phyloP scores from a whole-genome alignment of 2,888 invertebrate genomes.

The Oscheius sp. region DNA sequence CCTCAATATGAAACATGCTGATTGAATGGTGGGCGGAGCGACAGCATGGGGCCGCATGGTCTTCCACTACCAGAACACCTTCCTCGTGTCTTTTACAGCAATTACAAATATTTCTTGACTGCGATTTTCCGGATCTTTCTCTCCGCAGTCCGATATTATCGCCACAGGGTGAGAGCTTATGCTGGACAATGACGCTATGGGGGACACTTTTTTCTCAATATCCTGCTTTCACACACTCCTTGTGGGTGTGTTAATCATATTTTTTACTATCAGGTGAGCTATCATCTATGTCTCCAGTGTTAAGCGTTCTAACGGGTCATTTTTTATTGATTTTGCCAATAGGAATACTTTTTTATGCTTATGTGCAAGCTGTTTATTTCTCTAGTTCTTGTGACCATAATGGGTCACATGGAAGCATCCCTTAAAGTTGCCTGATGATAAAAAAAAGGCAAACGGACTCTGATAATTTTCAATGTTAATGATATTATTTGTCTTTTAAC shows the following conservation, averaged over 20 bases:
- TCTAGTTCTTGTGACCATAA: too few species aligned
- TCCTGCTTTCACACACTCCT: background rate
- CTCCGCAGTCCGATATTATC: constrained; percentile 15
- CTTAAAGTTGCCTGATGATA: too few species aligned
- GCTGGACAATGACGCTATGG: constrained; percentile 26
- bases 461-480: too few species aligned
- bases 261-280: constrained; percentile 11
- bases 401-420: too few species aligned
- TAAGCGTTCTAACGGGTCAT: too few species aligned
- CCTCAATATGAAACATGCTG: too few species aligned
- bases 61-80: constrained; percentile 1
- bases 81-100: constrained; percentile 1
- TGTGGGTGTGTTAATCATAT: background rate
- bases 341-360: too few species aligned
- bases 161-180: constrained; percentile 16
- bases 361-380: too few species aligned
- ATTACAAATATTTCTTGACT: background rate
- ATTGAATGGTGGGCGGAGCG: constrained; percentile 13
- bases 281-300: too few species aligned
- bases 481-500: too few species aligned
- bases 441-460: too few species aligned
- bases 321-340: too few species aligned
- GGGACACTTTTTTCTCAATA: constrained; percentile 3
- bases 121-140: constrained; percentile 16
- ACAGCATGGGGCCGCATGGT: background rate